Evolutionary conservation across 2,113 vertebrate species (phyloP).

Genomic region (Otocyon megalotis): DNA sequence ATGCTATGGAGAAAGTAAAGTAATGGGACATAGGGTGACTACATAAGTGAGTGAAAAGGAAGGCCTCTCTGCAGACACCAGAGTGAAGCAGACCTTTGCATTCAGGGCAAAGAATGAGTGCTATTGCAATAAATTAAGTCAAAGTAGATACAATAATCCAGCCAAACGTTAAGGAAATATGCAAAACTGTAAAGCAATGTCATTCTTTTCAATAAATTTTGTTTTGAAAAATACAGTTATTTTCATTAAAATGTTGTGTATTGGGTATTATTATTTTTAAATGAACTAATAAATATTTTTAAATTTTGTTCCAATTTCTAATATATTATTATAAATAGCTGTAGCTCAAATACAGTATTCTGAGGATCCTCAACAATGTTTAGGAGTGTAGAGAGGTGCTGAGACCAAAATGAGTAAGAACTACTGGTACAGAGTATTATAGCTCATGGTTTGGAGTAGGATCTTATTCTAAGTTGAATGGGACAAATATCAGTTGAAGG

Average conservation of each 20-base stretch:
- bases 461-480: background rate
- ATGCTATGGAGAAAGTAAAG: background rate
- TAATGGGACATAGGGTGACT: background rate
- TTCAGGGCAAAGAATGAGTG: background rate
- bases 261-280: background rate
- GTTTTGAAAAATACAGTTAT: conserved; percentile 6
- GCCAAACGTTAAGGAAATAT: background rate
- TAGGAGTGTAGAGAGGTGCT: background rate
- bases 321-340: conserved; percentile 27
- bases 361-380: background rate
- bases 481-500: background rate
- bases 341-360: background rate
- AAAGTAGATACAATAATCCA: background rate
- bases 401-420: background rate
- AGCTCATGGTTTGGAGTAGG: no score
- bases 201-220: background rate
- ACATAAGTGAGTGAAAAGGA: background rate
- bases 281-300: background rate
- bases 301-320: conserved; percentile 21
- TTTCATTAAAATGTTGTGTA: conserved; percentile 1
- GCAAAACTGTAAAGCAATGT: background rate
- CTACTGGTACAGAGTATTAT: background rate
- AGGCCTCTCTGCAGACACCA: background rate
- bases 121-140: background rate
- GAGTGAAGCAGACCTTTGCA: background rate